Conservation (phyloP, 2,113 vertebrate species). For the Zosterops japonicus region DNA sequence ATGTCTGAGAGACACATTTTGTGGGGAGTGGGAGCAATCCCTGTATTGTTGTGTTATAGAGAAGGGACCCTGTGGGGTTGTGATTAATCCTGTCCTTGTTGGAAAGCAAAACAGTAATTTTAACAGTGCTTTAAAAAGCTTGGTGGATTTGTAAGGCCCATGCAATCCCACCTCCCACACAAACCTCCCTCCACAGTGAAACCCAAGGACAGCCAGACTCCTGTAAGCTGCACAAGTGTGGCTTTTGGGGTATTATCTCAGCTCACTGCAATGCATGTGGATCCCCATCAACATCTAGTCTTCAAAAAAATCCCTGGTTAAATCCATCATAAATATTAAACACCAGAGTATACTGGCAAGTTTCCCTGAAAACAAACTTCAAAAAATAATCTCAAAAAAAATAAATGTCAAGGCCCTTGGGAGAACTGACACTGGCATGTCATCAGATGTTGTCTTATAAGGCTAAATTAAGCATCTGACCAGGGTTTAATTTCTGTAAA, state of each 20-base stretch:
- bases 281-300: not conserved
- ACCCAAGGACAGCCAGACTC: not conserved
- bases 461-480: slow-evolving; percentile 62
- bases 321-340: slow-evolving; percentile 49
- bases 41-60: not conserved
- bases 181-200: not conserved
- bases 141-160: not conserved
- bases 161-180: not conserved
- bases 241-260: not conserved
- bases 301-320: not conserved
- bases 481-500: slow-evolving; percentile 72
- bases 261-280: not conserved
- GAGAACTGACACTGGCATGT: slow-evolving; percentile 11
- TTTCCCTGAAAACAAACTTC: slow-evolving; percentile 58
- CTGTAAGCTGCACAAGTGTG: not conserved
- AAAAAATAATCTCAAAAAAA: slow-evolving; percentile 16
- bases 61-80: not conserved
- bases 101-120: not conserved
- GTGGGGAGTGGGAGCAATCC: not conserved
- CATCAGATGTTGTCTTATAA: slow-evolving; percentile 54
- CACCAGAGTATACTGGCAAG: not conserved
- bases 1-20: not conserved
- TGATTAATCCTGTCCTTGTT: not conserved
- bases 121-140: not conserved
- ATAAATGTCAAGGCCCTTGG: not conserved